Evolutionary conservation across 2,888 invertebrate genomes (phyloP).

Genomic region (Lamellibrachia columna): DNA sequence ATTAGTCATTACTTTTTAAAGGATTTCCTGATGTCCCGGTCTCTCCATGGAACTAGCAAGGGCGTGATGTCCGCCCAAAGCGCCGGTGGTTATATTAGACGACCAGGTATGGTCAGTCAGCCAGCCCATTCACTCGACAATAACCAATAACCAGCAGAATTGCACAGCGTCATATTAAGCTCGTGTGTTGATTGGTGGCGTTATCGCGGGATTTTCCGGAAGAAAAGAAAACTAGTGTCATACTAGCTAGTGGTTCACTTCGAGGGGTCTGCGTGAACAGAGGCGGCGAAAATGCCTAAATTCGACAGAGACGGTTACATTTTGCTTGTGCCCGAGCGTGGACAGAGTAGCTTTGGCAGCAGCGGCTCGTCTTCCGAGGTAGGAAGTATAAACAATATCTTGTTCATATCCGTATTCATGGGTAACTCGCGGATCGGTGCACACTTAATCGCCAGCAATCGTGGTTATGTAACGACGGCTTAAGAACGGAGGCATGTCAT

Average conservation of each 20-base stretch:
- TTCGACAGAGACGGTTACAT: background rate
- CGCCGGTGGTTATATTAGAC: background rate
- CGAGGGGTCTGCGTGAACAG: background rate
- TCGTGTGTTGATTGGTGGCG: background rate
- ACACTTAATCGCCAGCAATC: background rate
- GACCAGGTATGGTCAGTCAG: background rate
- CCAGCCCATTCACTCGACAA: background rate
- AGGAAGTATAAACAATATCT: background rate
- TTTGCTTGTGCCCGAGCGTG: background rate
- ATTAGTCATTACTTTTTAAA: background rate
- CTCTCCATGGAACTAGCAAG: background rate
- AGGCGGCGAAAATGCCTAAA: background rate
- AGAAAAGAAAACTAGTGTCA: background rate
- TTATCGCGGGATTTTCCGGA: background rate
- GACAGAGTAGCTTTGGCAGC: background rate
- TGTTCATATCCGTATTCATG: background rate
- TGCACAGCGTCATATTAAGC: background rate
- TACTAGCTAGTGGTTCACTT: background rate
- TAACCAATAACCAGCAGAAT: background rate
- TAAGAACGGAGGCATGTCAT: background rate
- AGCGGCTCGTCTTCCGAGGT: background rate
- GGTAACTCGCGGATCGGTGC: background rate
- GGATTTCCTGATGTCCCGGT: background rate
- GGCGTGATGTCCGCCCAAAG: background rate
- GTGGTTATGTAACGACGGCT: background rate